Evolutionary conservation across 2,797 vertebrate genomes (phyloP).

Genomic region (Pampus argenteus): DNA sequence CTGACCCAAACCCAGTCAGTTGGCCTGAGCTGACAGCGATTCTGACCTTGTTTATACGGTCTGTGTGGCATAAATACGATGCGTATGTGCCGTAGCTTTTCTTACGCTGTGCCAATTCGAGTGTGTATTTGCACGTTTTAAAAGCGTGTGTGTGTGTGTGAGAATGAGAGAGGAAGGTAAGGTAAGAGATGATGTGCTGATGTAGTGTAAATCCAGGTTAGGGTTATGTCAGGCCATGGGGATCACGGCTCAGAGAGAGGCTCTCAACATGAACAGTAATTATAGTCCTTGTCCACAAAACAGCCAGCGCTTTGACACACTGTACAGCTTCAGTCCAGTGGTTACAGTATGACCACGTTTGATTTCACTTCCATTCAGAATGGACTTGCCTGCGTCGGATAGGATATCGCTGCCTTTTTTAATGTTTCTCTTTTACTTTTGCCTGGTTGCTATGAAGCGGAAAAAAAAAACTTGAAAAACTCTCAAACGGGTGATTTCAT

Average conservation of each 20-base stretch:
- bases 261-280: conserved; percentile 67
- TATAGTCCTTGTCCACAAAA: conserved; percentile 63
- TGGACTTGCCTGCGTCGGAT: conserved; percentile 15
- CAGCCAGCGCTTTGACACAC: conserved; percentile 61
- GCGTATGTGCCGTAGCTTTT: conserved; percentile 5
- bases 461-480: conserved; percentile 37
- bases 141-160: not conserved
- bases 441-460: conserved; percentile 22
- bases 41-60: conserved; percentile 15
- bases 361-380: conserved; percentile 45
- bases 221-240: conserved; percentile 69
- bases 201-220: conserved; percentile 28
- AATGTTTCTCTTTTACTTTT: conserved; percentile 1
- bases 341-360: conserved; percentile 56
- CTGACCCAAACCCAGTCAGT: conserved; percentile 57
- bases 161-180: conserved; percentile 10
- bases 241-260: conserved; percentile 42
- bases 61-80: conserved; percentile 13
- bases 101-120: not conserved
- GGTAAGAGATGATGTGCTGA: conserved; percentile 23
- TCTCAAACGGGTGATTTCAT: conserved; percentile 37
- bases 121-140: not conserved
- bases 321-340: conserved; percentile 56
- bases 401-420: conserved; percentile 5
- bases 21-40: conserved; percentile 33